Conservation (phyloP, 2,888 invertebrate genomes). For the Cataglyphis albicans region DNA sequence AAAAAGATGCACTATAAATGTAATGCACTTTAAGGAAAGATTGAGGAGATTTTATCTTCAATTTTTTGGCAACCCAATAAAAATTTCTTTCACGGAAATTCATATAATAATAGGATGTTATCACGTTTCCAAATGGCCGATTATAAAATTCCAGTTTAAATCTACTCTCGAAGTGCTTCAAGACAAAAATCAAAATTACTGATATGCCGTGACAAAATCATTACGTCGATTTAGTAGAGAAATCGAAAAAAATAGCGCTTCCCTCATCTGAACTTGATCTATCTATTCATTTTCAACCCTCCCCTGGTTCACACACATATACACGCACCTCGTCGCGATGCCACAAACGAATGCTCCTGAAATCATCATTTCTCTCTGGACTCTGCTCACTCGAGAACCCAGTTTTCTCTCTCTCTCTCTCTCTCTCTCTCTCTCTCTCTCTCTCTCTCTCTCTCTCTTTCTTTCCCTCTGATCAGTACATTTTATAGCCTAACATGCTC, state of each 20-base stretch:
- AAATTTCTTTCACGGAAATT: background rate
- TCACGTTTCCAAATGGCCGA: slow-evolving; percentile 13
- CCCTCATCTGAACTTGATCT: background rate
- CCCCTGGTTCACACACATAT: background rate
- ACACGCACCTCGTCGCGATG: background rate
- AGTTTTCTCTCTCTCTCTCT: background rate
- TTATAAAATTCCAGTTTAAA: slow-evolving; percentile 7
- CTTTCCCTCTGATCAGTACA: background rate
- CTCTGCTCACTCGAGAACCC: background rate
- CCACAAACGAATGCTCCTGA: background rate
- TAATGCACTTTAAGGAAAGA: background rate
- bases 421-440: background rate
- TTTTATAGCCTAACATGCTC: slow-evolving; percentile 21
- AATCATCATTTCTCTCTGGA: slow-evolving; percentile 15
- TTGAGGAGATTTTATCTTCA: slow-evolving; percentile 1
- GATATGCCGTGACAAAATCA: background rate
- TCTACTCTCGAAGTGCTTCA: background rate
- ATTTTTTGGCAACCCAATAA: background rate
- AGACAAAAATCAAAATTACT: slow-evolving; percentile 24
- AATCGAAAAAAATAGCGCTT: background rate
- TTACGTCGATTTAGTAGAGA: background rate
- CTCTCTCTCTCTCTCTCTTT: background rate
- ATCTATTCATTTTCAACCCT: slow-evolving; percentile 43
- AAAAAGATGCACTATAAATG: background rate
- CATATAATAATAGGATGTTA: slow-evolving; percentile 1